These are phyloP conservation scores for Chouioia cunea DNA, from an alignment of 2,888 invertebrate genomes.

Conservation along the genomic window DNA sequence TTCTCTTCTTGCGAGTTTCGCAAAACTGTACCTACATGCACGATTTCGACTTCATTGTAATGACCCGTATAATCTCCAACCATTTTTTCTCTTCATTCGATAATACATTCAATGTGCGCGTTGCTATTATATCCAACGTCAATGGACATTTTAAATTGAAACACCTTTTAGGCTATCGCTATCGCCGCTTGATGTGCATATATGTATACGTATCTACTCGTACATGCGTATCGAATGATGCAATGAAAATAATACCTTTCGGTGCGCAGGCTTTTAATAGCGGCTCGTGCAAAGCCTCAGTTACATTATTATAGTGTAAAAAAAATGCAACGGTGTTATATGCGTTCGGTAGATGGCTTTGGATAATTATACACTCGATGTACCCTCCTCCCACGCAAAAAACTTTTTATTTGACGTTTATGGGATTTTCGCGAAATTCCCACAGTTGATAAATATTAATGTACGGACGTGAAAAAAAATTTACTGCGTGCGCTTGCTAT, in stretches of 20 bases:
- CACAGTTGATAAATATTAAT: slow-evolving; percentile 37
- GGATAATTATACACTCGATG: slow-evolving; percentile 31
- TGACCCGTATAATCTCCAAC: slow-evolving; percentile 28
- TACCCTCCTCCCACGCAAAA: slow-evolving; percentile 5
- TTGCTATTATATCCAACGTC: no score
- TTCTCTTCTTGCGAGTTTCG: slow-evolving; percentile 16
- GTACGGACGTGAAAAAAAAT: no score
- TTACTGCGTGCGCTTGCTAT: no score
- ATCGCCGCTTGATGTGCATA: no score
- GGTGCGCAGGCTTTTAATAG: slow-evolving; percentile 17
- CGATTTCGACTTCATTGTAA: slow-evolving; percentile 17
- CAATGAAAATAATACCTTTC: slow-evolving; percentile 42
- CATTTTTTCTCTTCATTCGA: background rate
- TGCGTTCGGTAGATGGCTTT: slow-evolving; percentile 26
- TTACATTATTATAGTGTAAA: slow-evolving; percentile 39
- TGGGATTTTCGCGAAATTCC: slow-evolving; percentile 29
- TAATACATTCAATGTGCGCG: no score
- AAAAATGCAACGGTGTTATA: background rate
- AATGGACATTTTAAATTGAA: no score
- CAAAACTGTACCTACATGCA: background rate
- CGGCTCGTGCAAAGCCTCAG: slow-evolving; percentile 35
- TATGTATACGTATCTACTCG: no score
- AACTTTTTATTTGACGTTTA: background rate
- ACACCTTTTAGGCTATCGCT: no score
- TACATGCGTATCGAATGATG: slow-evolving; percentile 18